phyloP scores from a whole-genome alignment of 2,113 vertebrate species.

The Amphiprion ocellaris region DNA sequence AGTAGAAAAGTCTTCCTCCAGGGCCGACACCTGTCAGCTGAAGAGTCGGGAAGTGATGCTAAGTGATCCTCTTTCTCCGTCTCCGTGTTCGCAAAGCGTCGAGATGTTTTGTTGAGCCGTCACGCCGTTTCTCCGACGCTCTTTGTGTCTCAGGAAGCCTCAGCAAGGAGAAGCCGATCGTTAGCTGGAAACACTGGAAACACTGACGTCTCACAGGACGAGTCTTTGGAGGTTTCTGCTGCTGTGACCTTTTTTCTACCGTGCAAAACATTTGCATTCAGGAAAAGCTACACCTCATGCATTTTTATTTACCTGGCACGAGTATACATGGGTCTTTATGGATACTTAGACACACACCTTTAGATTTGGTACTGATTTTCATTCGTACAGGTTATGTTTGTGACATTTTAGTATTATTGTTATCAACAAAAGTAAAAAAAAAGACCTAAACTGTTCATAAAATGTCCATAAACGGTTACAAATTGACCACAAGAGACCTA shows the following conservation, averaged over 20 bases:
- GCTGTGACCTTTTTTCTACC: background rate
- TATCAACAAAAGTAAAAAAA: too few species aligned
- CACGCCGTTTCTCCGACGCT: conserved; percentile 15
- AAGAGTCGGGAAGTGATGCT: conserved; percentile 33
- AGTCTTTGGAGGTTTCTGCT: background rate
- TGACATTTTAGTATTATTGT: too few species aligned
- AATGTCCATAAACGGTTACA: too few species aligned
- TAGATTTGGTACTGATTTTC: too few species aligned
- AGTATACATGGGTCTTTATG: too few species aligned
- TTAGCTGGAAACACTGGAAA: background rate
- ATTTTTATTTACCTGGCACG: too few species aligned
- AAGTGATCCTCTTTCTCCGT: conserved; percentile 42
- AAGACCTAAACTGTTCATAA: too few species aligned
- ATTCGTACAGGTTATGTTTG: too few species aligned
- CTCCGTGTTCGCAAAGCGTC: conserved; percentile 22
- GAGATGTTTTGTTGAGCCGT: conserved; percentile 50
- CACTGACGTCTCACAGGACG: too few species aligned
- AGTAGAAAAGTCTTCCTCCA: conserved; percentile 26
- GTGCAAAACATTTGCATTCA: background rate
- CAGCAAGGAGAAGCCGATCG: conserved; percentile 17
- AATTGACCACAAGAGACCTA: too few species aligned
- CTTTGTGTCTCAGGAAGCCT: conserved; percentile 34
- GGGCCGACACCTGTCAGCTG: conserved; percentile 57
- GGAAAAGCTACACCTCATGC: too few species aligned
- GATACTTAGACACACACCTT: too few species aligned